Evolutionary conservation across 2,888 invertebrate species (phyloP), one percentile per base, ranked within the genome.

Genomic region (Entomobrya proxima): DNA sequence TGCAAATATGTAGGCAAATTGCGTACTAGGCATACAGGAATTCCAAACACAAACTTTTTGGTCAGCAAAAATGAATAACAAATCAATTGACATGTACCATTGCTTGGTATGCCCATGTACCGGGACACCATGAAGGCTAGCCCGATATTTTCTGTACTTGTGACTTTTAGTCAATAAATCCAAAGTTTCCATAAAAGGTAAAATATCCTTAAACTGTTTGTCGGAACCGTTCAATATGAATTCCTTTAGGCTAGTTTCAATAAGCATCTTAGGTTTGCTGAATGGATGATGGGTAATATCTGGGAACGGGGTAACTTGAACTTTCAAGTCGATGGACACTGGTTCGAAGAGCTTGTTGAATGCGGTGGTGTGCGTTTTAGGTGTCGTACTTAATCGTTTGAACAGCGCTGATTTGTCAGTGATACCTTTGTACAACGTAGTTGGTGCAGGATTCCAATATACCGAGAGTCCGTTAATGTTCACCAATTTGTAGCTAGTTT

Each of bases 301-400:
- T 0, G 99, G 99, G 92, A 98, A 98, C 24, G 97, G 97, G 92
- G 98, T 97, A 76, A 99, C 92, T 92, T 95, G 95, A 77, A 99
- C 92, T 91, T 97, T 95, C 2, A 98, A 96, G 77, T 95, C 95
- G 7, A 97, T 96, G 85, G 96, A 96, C 91, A 99, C 97, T 86
- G 99, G 99, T 24, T 97, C 97, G 92, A 99, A 92, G 90, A 98
- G 96, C 47, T 44, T 72, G 30, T 47, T 9, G 30, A 27, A 72
- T 1, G 30, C 1, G 5, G n/a, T 44, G 11, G 27, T 18, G 0
- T 24, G 24, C 0, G 7, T 2, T 4, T 32, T 64, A 5, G 78
- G 77, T 15, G 72, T 74, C 2, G 27, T 35, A 9, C 27, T 50
- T 11, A 86, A 30, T 2, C 52, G 30, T 7, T 9, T 18, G n/a